Evolutionary conservation across 2,113 vertebrate genomes (phyloP).

Genomic region (Lamprotornis superbus): DNA sequence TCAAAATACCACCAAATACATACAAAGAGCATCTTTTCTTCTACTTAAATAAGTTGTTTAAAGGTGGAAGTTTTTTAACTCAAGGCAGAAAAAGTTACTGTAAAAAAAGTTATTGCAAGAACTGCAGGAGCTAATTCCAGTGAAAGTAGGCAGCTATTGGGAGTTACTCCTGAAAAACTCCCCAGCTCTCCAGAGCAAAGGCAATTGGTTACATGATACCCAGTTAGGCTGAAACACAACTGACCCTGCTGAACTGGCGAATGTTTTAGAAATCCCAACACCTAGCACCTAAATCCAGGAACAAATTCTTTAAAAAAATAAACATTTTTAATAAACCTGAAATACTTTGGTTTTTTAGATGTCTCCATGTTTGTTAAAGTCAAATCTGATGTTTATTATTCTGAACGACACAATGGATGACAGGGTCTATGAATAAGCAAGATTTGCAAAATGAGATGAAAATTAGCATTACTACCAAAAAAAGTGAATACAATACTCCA

Average conservation of each 20-base stretch:
- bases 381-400: background rate
- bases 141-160: background rate
- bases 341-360: background rate
- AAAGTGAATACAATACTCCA: background rate
- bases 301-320: background rate
- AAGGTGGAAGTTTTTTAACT: background rate
- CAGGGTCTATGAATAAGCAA: background rate
- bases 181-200: background rate
- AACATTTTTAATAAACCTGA: background rate
- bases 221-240: background rate
- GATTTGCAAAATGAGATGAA: background rate
- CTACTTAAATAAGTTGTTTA: slow-evolving; percentile 6
- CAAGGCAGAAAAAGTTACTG: background rate
- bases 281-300: background rate
- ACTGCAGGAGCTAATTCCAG: background rate
- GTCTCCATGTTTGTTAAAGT: background rate
- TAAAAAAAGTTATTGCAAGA: slow-evolving; percentile 8
- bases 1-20: background rate
- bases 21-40: background rate
- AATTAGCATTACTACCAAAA: background rate
- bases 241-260: background rate
- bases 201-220: slow-evolving; percentile 8
- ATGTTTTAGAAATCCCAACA: background rate
- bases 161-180: background rate
- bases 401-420: background rate